Evolutionary conservation across 2,113 vertebrate genomes (phyloP).

Genomic region (Nothocercus nigrocapillus): DNA sequence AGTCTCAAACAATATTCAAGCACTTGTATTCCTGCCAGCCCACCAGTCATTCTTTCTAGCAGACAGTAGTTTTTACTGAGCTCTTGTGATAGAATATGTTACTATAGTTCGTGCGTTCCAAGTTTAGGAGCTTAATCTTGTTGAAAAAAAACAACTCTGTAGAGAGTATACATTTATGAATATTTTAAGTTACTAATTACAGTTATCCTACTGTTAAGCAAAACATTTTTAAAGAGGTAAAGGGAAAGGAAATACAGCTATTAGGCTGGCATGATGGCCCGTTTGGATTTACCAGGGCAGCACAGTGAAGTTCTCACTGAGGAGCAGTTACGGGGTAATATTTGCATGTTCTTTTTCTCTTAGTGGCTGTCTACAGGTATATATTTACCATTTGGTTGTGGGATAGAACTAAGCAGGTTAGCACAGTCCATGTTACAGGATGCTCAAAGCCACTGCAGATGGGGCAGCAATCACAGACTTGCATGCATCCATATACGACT

Average conservation of each 20-base stretch:
- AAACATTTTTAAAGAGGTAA: neutral
- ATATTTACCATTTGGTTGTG: neutral
- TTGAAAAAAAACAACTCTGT: neutral
- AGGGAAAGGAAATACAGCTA: neutral
- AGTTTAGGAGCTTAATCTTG: neutral
- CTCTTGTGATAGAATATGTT: neutral
- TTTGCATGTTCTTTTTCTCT: neutral
- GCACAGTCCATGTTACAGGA: neutral
- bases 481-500: neutral
- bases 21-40: neutral
- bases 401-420: neutral
- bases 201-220: neutral
- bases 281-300: neutral
- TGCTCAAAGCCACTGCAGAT: neutral
- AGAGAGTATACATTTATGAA: neutral
- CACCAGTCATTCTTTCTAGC: neutral
- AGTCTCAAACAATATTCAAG: neutral
- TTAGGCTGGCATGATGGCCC: accelerated
- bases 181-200: neutral
- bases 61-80: neutral
- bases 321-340: neutral
- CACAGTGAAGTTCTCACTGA: neutral
- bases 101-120: neutral
- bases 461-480: neutral
- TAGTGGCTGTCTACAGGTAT: neutral